phyloP scores from a whole-genome alignment of 2,797 vertebrate genomes.

The Spinibarbus caldwelli region DNA sequence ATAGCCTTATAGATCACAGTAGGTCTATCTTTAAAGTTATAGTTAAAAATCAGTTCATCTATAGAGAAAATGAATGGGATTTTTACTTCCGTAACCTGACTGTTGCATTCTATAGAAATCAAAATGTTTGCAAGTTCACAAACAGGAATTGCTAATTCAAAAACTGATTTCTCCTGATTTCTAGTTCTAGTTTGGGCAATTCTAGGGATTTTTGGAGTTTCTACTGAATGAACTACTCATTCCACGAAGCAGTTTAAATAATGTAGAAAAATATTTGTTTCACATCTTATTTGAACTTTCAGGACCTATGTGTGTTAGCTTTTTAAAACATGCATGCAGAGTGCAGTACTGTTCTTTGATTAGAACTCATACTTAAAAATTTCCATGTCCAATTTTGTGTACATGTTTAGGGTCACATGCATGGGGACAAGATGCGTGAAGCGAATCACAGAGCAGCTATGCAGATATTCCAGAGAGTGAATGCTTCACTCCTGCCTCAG shows the following conservation, averaged over 20 bases:
- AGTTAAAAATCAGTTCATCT: not conserved
- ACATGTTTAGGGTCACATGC: conserved; percentile 84
- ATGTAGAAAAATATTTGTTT: not conserved
- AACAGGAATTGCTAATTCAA: not conserved
- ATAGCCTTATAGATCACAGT: not conserved
- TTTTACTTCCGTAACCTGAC: not conserved
- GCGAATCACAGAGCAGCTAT: conserved; percentile 90
- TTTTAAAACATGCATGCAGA: not conserved
- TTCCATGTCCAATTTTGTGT: not conserved
- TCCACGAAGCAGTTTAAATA: not conserved
- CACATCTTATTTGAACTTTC: not conserved
- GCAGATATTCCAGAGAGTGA: conserved; percentile 92
- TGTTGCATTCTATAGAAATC: not conserved
- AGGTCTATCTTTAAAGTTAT: not conserved
- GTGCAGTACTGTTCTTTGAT: not conserved
- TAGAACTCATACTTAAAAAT: not conserved
- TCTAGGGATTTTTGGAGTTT: not conserved
- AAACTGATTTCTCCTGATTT: not conserved
- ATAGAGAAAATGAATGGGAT: not conserved
- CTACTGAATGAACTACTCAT: not conserved
- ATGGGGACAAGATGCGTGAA: conserved; percentile 91
- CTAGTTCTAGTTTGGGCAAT: not conserved
- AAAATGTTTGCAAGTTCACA: not conserved
- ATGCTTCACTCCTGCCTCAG: conserved; percentile 88
- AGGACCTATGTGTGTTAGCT: not conserved